Evolutionary conservation across 2,888 invertebrate genomes (phyloP), one percentile per base, ranked within the genome.

Genomic region (Heliothis peltigera): DNA sequence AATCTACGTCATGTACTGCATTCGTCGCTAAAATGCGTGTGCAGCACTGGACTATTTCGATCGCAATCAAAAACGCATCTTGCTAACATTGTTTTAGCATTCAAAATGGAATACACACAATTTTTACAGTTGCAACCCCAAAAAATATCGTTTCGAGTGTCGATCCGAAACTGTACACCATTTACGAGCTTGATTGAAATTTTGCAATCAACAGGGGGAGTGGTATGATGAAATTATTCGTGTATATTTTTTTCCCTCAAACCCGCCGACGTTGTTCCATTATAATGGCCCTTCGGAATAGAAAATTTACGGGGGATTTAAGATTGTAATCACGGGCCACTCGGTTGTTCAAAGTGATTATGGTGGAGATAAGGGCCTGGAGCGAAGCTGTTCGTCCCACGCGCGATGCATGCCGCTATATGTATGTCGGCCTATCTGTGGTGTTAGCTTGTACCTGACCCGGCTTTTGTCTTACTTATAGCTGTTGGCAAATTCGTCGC

Each of bases 171-270:
- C 89, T 89, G 92, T 92, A 90, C 85, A 92, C 94, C 93, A 93
- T 94, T 94, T 94, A 93, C 92, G 90, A 87, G 90, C 87, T 91
- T 94, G 94, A 95, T 94, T 94, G 94, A 94, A 95, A 94, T 94
- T 94, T 95, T 79, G 94, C 94, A 94, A 94, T 94, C 93, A 94
- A 92, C 92, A 90, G 89, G 93, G 93, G 93, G 92, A 90, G 91
- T 86, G 84, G 81, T 87, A 90, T 92, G 92, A 93, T 93, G 91
- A 91, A 94, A 94, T 95, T 94, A 94, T 94, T 92, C 88, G 88
- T 92, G 89, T 94, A 93, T 90, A 92, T 92, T 92, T 94, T 92
- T 94, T 93, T 92, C 89, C 89, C 90, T 87, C 85, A 84, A 85
- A 87, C 86, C 84, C 84, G 83, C 83, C 82, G 89, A 91, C 89